Evolutionary conservation across 2,888 invertebrate genomes (phyloP).

Genomic region (Campoletis raptor): DNA sequence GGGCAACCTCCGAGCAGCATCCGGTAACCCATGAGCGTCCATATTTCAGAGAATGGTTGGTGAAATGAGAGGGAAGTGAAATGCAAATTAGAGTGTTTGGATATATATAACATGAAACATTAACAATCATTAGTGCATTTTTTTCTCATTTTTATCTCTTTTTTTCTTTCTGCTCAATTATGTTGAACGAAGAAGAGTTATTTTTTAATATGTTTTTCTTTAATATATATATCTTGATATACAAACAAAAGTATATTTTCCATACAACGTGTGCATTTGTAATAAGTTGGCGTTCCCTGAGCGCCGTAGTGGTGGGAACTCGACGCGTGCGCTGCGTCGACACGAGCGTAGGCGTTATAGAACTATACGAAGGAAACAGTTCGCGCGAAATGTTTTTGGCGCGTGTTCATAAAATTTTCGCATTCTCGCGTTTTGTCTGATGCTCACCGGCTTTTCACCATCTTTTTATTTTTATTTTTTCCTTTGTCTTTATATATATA

Average conservation of each 20-base stretch:
- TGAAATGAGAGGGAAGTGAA: conserved; percentile 15
- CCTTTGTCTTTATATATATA: conserved; percentile 13
- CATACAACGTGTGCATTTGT: not conserved
- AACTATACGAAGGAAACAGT: not conserved
- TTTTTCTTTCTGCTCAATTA: not conserved
- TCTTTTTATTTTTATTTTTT: not conserved
- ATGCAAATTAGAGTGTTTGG: conserved; percentile 36
- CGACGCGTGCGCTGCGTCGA: conserved; percentile 29
- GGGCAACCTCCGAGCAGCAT: conserved; percentile 44
- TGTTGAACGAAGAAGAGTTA: not conserved
- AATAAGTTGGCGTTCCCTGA: not conserved
- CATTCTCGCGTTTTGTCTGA: conserved; percentile 71
- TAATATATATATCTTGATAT: not conserved
- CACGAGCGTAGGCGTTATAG: conserved; percentile 33
- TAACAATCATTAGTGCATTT: not conserved
- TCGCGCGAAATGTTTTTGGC: conserved; percentile 72
- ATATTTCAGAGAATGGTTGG: conserved; percentile 37
- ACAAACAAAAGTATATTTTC: not conserved
- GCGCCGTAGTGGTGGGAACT: not conserved
- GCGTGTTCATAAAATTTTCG: conserved; percentile 75
- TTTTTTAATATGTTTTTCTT: not conserved
- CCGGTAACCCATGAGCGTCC: conserved; percentile 48
- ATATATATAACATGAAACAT: not conserved
- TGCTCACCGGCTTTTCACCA: conserved; percentile 47
- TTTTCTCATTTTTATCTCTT: not conserved